A percentile compares a stretch with the other conserved stretches of the same genome.
Conservation (phyloP, 1,140 invertebrate species). For the Eriocheir sinensis region DNA sequence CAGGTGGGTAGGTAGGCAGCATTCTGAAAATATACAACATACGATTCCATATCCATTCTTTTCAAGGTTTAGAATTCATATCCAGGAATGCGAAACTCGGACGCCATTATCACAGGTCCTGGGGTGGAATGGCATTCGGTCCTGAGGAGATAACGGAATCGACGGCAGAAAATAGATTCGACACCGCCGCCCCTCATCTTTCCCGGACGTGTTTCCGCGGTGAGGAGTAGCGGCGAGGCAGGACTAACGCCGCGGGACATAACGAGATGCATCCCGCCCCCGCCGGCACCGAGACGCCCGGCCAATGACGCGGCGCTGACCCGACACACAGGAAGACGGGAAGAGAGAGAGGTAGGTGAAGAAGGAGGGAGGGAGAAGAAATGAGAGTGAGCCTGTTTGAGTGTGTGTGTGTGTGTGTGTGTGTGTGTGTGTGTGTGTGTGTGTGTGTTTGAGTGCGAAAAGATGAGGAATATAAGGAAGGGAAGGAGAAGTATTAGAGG, state of each 20-base stretch:
- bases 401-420: background rate
- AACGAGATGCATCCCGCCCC: too few relatives aligned
- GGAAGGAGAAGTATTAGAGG: background rate
- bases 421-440: background rate
- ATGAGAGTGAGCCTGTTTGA: background rate
- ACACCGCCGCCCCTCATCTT: background rate
- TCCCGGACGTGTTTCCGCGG: too few relatives aligned
- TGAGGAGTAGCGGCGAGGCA: too few relatives aligned
- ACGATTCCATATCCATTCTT: too few relatives aligned
- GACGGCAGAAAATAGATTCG: conserved; percentile 20
- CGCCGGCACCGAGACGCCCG: too few relatives aligned
- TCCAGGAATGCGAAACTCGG: background rate
- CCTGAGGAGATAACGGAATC: background rate
- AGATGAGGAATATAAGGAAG: background rate
- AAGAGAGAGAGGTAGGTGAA: background rate
- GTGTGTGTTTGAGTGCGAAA: background rate
- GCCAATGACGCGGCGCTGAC: too few relatives aligned
- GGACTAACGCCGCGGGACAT: too few relatives aligned
- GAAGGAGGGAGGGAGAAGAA: background rate
- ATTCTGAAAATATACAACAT: too few relatives aligned
- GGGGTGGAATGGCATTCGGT: background rate
- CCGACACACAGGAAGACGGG: background rate
- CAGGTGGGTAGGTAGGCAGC: too few relatives aligned
- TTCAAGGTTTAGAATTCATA: too few relatives aligned
- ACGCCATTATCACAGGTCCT: background rate